These are phyloP conservation scores for Rhopalosiphum maidis DNA, from an alignment of 1,140 invertebrate species.

Conservation along the genomic window DNA sequence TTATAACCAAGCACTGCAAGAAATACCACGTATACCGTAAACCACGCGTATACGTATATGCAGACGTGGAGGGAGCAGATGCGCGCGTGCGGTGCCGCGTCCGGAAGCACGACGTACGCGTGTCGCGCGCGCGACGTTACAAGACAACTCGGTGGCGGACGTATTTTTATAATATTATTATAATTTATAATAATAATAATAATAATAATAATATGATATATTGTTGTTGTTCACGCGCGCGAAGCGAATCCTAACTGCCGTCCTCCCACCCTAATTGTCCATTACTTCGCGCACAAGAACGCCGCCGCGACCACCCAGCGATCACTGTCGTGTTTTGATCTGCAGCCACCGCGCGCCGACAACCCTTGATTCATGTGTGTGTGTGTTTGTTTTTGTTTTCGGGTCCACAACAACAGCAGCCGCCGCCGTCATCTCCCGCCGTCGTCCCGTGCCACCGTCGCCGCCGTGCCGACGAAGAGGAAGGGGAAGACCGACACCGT, in stretches of 20 bases:
- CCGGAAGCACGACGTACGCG: background rate
- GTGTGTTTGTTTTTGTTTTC: conserved; percentile 53
- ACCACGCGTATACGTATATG: background rate
- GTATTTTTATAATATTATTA: conserved; percentile 21
- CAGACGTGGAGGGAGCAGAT: background rate
- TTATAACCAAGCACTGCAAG: background rate
- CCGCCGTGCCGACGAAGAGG: background rate
- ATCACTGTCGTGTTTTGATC: background rate
- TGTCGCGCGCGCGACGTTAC: background rate
- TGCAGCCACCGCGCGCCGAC: background rate
- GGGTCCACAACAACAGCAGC: conserved; percentile 38
- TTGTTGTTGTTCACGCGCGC: background rate
- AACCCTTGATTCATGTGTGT: conserved; percentile 35
- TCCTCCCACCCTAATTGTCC: background rate
- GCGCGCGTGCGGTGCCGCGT: background rate
- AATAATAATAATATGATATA: background rate
- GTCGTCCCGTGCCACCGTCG: background rate
- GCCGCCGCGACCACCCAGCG: background rate
- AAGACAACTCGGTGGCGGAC: background rate
- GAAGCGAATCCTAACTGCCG: background rate
- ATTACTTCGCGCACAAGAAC: background rate
- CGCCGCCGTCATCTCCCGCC: background rate
- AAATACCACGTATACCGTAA: background rate
- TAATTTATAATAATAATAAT: background rate
- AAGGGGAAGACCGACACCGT: conserved; percentile 29